Percentiles rank a stretch among this genome's conserved stretches.
Evolutionary conservation across 2,797 vertebrate genomes (phyloP).

Genomic region (Petrocephalus schoutedeni): DNA sequence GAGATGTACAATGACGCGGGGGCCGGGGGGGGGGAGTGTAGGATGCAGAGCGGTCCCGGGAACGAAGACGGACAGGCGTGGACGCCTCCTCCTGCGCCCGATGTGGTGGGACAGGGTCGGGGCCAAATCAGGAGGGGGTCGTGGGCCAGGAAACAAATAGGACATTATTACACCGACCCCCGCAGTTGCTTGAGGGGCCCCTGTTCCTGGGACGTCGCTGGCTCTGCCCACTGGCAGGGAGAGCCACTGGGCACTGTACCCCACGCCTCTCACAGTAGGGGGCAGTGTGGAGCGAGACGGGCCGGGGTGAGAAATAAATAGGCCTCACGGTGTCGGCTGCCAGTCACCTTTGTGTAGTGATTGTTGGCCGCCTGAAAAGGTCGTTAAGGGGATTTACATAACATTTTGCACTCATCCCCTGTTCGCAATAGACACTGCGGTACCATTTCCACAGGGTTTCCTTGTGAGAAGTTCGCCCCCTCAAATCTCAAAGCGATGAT

Average conservation of each 20-base stretch:
- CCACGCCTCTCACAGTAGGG: conserved; percentile 74
- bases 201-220: conserved; percentile 41
- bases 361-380: conserved; percentile 64
- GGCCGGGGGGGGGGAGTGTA: conserved; percentile 16
- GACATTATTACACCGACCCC: conserved; percentile 64
- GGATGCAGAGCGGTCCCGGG: conserved; percentile 43
- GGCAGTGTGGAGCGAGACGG: conserved; percentile 64
- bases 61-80: conserved; percentile 63
- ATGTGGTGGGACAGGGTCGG: conserved; percentile 60
- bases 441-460: conserved; percentile 45
- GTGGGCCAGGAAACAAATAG: conserved; percentile 62
- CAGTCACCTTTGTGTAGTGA: conserved; percentile 69
- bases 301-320: conserved; percentile 64
- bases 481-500: conserved; percentile 20
- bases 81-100: conserved; percentile 63
- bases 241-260: conserved; percentile 68
- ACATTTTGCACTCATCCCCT: conserved; percentile 62
- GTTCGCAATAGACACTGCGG: conserved; percentile 48
- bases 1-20: conserved; percentile 49
- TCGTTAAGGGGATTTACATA: conserved; percentile 73
- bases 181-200: conserved; percentile 61
- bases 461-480: conserved; percentile 32
- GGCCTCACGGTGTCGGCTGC: conserved; percentile 63
- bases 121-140: conserved; percentile 60
- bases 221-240: conserved; percentile 62